These are phyloP conservation scores for Microplitis mediator DNA, from an alignment of 1,140 invertebrate genomes.

Conservation along the genomic window DNA sequence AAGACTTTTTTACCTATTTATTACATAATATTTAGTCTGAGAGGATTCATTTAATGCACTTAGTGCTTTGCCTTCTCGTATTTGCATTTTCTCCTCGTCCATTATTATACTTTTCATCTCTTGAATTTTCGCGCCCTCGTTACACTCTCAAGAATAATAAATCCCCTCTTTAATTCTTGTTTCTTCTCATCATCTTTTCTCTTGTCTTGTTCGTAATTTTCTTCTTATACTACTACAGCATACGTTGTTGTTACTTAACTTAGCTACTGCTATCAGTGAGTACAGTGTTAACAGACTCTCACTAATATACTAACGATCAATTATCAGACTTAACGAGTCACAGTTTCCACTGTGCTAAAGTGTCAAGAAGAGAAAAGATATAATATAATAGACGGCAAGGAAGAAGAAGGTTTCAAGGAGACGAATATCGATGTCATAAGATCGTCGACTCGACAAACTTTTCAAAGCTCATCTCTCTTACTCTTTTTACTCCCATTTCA, in stretches of 20 bases:
- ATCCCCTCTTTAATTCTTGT: background rate
- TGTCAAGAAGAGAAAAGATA: background rate
- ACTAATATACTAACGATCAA: conserved; percentile 27
- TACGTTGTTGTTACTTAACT: too few species aligned
- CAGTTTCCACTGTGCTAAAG: background rate
- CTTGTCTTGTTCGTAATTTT: too few species aligned
- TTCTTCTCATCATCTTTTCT: too few species aligned
- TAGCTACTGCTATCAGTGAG: background rate
- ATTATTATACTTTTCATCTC: background rate
- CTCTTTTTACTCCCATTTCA: background rate
- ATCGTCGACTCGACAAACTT: background rate
- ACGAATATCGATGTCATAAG: conserved; percentile 5
- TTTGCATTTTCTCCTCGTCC: background rate
- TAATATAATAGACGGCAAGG: background rate
- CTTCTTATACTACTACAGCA: too few species aligned
- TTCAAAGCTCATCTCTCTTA: background rate
- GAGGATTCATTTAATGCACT: conserved; percentile 4
- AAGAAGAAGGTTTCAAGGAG: conserved; percentile 5
- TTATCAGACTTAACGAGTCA: conserved; percentile 22
- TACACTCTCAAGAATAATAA: background rate
- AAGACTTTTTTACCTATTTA: background rate
- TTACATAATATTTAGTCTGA: conserved; percentile 2
- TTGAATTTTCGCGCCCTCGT: conserved; percentile 20
- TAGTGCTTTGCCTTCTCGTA: background rate
- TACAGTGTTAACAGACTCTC: conserved; percentile 12